Evolutionary conservation across 1,140 invertebrate species (phyloP), one percentile per base, ranked within the genome.

Genomic region (Brachionus plicatilis): DNA sequence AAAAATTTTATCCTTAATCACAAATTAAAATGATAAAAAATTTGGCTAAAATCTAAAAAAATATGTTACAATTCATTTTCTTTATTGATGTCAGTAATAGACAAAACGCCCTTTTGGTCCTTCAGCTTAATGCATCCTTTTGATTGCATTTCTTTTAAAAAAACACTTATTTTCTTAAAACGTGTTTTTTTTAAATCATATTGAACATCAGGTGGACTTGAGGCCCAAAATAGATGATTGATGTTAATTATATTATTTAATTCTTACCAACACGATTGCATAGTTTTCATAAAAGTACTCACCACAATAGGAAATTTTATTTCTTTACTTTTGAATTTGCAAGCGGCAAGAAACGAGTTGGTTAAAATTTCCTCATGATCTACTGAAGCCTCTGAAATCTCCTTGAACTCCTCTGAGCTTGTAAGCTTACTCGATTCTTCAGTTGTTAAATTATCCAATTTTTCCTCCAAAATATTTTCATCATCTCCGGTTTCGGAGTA

Each of bases 261-360:
- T 24, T 9, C 53, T 60, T 60, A 82, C 79, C 79, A 82, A 60
- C 79, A 82, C 5, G 79, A 41, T 37, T 82, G 79, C 53, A 82
- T 82, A 33, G n/a, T 82, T 82, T 82, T 82, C 41, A 68, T 82
- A 82, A 82, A 82, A 29, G 79, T 82, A 27, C 79, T 82, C n/a
- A 82, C 60, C 11, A 82, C 56, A 9, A 82, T 9, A 9, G 79
- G 79, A 33, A 82, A 27, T 60, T 82, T 82, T 12, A 82, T 41
- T 60, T 82, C 79, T 82, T 82, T 82, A n/a, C 14, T 17, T 60
- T 37, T 82, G 53, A 82, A 82, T 82, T 82, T 82, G 20, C 53
- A 68, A 17, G 79, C 79, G 3, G 33, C 17, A 14, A 60, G 5
- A 24, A 82, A 65, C 14, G 79, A 60, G 17, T 82, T 27, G 20